Conservation (phyloP, 1,140 invertebrate genomes). For the Bathynomus jamesi region DNA sequence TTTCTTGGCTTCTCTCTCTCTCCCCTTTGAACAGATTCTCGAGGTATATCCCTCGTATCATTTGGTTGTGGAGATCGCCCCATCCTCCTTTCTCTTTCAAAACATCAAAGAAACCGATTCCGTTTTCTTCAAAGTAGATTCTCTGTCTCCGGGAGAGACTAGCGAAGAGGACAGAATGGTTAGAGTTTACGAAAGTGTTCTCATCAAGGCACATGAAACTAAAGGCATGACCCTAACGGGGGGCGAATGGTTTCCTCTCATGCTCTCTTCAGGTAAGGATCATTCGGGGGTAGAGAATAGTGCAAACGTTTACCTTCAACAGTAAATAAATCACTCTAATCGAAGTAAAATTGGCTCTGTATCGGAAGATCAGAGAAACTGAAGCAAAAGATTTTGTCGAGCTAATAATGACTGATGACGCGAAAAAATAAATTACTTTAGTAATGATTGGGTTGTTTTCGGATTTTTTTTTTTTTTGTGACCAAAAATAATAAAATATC, state of each 20-base stretch:
- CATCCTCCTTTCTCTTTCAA: neutral
- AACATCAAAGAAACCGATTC: neutral
- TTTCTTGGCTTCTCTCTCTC: no score
- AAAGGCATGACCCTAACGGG: neutral
- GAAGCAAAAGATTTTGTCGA: neutral
- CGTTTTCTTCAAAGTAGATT: neutral
- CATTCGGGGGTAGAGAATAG: neutral
- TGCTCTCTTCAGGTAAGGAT: neutral
- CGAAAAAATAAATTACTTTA: neutral
- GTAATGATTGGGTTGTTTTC: no score
- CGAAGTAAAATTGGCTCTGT: neutral
- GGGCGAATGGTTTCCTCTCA: neutral
- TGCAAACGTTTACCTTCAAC: no score
- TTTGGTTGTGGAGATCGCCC: neutral
- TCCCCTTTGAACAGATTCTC: no score
- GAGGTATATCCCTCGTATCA: neutral
- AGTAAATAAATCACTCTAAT: no score
- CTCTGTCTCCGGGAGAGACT: neutral
- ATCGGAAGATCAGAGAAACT: neutral
- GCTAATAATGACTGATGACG: neutral
- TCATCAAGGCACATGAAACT: neutral
- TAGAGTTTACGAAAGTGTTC: neutral
- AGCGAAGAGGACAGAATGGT: neutral
- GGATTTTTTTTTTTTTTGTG: no score
- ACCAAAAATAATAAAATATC: no score